Evolutionary conservation across 2,797 vertebrate genomes (phyloP), one percentile per base, ranked within the genome.

Genomic region (Nyctalus aviator): DNA sequence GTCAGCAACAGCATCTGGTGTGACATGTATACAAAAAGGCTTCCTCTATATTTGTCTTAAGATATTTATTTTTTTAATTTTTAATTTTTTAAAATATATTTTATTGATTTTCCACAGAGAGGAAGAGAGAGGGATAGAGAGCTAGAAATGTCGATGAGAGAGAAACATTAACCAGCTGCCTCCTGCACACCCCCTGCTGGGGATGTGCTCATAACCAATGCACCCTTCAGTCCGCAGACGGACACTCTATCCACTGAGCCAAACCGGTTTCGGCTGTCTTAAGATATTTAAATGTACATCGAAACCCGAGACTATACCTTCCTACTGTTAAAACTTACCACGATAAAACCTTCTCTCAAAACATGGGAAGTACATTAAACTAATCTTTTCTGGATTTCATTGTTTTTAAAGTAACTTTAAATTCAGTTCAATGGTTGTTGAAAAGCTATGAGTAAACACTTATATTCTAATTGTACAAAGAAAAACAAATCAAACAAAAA

Each of bases 361-460:
- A 46, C 13, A 50, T 84, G 37, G 50, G 20, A 91, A 68, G 27
- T 8, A 41, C 23, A 78, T 66, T 44, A 64, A 72, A 78, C 66
- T 44, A 57, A 72, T n/a, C 64, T 25, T 84, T 81, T 89, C 90
- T 85, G 69, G 15, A 69, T 77, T 77, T 62, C 44, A 92, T 1
- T 76, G 37, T 85, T 71, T 72, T 77, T 18, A 81, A 76, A 68
- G 59, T 50, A 69, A 79, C 66, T 75, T 59, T n/a, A 8, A 82
- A 88, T 77, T 68, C 57, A 76, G 35, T 59, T 81, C 46, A 81
- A 30, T 4, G 46, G 30, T 12, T 64, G 7, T 50, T 92, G 84
- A 95, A 71, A 95, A 89, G 57, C 18, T 81, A 57, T n/a, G 20
- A 91, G 66, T 25, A 86, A 55, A 59, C 53, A 73, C 12, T 37